Evolutionary conservation across 2,888 invertebrate genomes (phyloP).

Genomic region (Pristionchus arcanus): DNA sequence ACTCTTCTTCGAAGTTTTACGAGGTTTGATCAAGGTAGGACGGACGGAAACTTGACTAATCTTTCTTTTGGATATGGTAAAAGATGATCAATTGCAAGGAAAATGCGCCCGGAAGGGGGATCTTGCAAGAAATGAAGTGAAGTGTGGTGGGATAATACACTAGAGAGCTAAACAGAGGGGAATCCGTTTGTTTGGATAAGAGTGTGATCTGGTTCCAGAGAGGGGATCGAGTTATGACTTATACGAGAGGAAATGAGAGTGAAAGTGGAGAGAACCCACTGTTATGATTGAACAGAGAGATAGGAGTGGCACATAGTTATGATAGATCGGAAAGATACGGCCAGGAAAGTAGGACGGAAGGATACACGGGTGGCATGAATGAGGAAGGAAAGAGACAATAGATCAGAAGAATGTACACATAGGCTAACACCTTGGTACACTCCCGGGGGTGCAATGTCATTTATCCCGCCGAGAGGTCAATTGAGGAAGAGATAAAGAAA

Average conservation of each 20-base stretch:
- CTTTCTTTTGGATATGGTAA: background rate
- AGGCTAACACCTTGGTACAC: constrained; percentile 14
- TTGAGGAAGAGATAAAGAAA: constrained; percentile 20
- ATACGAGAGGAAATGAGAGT: background rate
- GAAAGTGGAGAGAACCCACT: constrained; percentile 31
- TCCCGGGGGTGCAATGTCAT: constrained; percentile 11
- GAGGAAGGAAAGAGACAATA: background rate
- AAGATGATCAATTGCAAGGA: background rate
- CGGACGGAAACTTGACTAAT: constrained; percentile 39
- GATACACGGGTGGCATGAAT: background rate
- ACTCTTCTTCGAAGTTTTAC: constrained; percentile 38
- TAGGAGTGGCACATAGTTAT: background rate
- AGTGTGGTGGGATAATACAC: background rate
- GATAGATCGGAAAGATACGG: background rate
- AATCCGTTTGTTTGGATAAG: constrained; percentile 49
- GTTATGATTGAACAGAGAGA: constrained; percentile 29
- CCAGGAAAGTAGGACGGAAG: background rate
- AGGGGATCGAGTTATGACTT: constrained; percentile 45
- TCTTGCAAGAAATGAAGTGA: background rate
- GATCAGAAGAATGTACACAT: constrained; percentile 35
- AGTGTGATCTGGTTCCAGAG: constrained; percentile 38
- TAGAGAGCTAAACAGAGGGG: constrained; percentile 26
- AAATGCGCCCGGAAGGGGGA: background rate
- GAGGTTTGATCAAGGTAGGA: background rate
- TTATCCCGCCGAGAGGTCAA: constrained; percentile 38